Evolutionary conservation across 2,888 invertebrate species (phyloP).

Genomic region (Acleris cristana): DNA sequence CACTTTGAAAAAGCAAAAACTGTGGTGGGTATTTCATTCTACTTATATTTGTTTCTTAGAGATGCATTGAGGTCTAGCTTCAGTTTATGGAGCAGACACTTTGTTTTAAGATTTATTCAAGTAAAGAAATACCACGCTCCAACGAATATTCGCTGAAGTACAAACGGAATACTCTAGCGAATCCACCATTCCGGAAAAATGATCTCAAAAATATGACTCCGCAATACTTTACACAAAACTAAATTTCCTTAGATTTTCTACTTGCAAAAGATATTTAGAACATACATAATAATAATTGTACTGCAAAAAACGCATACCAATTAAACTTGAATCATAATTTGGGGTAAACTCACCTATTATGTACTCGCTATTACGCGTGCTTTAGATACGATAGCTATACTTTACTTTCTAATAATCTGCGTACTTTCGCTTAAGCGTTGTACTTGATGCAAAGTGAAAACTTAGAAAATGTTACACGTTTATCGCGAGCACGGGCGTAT

Average conservation of each 20-base stretch:
- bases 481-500: constrained; percentile 40
- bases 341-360: constrained; percentile 26
- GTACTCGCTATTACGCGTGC: constrained; percentile 26
- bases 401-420: constrained; percentile 62
- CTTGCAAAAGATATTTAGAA: no score
- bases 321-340: constrained; percentile 27
- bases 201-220: constrained; percentile 29
- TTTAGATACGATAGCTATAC: constrained; percentile 30
- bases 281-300: neutral
- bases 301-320: constrained; percentile 13
- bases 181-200: constrained; percentile 40
- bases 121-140: constrained; percentile 47
- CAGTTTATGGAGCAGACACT: neutral
- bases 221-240: constrained; percentile 10
- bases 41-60: no score
- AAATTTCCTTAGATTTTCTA: neutral
- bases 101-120: constrained; percentile 43
- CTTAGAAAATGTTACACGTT: constrained; percentile 52
- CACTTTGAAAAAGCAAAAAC: neutral
- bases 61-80: neutral
- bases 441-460: constrained; percentile 53
- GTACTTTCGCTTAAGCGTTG: constrained; percentile 58
- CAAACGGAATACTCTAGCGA: constrained; percentile 43
- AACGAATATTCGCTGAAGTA: constrained; percentile 43
- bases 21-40: no score